Evolutionary conservation across 2,113 vertebrate species (phyloP).

Genomic region (Hucho hucho): DNA sequence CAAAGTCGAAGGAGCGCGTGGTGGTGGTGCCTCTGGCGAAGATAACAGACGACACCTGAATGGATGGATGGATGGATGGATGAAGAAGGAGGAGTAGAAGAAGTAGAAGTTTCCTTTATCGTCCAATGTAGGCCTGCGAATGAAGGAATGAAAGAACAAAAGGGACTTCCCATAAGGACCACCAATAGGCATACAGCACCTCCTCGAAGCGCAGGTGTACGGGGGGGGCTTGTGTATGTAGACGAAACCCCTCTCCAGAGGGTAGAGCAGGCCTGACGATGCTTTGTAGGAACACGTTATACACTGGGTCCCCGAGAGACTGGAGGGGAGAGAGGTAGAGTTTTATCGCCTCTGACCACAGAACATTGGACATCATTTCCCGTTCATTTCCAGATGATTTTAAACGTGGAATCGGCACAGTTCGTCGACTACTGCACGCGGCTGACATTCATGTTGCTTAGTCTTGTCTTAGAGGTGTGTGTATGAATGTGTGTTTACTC

Average conservation of each 20-base stretch:
- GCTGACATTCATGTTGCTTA: too few species aligned
- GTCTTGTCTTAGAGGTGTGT: not conserved
- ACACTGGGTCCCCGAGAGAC: constrained; percentile 93
- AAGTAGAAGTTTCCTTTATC: too few species aligned
- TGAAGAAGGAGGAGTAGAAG: too few species aligned
- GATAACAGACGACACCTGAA: constrained; percentile 80
- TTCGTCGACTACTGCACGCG: too few species aligned
- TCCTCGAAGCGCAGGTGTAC: constrained; percentile 97
- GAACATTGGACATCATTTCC: too few species aligned
- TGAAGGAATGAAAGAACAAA: constrained; percentile 27
- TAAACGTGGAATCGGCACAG: not conserved
- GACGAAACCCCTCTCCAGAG: constrained; percentile 94
- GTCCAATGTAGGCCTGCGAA: too few species aligned
- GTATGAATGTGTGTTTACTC: too few species aligned
- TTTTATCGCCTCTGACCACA: not conserved
- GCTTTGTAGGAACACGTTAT: constrained; percentile 99
- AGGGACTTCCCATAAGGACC: too few species aligned
- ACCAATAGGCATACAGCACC: constrained; percentile 55
- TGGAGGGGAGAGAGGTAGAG: constrained; percentile 37
- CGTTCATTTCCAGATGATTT: not conserved
- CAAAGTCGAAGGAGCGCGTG: constrained; percentile 95
- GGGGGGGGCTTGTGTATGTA: constrained; percentile 92
- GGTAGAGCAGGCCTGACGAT: constrained; percentile 94
- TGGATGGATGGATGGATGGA: too few species aligned
- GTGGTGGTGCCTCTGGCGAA: constrained; percentile 95